Percentiles rank a stretch among this genome's conserved stretches.
Conservation (phyloP, 2,113 vertebrate species). For the Coptodon rendalli region DNA sequence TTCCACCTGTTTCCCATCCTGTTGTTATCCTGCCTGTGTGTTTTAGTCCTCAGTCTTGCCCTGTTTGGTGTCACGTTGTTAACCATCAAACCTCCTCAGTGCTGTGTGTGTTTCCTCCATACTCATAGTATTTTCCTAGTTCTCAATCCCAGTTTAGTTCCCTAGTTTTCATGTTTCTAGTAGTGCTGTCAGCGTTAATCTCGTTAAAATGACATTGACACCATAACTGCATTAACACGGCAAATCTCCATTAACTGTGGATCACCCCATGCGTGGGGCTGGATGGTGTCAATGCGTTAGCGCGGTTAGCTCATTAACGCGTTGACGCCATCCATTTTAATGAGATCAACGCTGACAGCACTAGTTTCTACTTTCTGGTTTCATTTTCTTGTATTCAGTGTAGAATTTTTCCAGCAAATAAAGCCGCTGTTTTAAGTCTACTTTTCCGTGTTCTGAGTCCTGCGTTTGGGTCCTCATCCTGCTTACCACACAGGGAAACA, state of each 20-base stretch:
- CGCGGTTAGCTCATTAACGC: background rate
- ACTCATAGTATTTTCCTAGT: background rate
- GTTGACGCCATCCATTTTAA: fast-evolving
- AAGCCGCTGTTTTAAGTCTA: background rate
- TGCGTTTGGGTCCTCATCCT: background rate
- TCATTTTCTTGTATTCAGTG: background rate
- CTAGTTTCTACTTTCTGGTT: background rate
- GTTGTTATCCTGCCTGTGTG: background rate
- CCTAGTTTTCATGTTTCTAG: background rate
- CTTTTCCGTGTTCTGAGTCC: background rate
- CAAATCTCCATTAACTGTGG: background rate
- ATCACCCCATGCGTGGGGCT: background rate
- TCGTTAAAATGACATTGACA: background rate
- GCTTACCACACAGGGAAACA: background rate
- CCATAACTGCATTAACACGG: background rate
- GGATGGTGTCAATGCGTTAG: background rate
- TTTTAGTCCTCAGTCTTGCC: fast-evolving
- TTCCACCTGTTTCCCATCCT: background rate
- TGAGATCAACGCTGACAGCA: background rate
- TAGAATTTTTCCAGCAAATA: background rate
- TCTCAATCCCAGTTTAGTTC: background rate
- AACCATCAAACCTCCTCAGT: background rate
- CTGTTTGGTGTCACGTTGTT: background rate
- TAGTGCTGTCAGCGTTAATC: background rate
- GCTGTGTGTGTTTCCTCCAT: background rate